phyloP scores from a whole-genome alignment of 30 jellyfish, hydroid and myxozoan species.

The Haliclystus octoradiatus region DNA sequence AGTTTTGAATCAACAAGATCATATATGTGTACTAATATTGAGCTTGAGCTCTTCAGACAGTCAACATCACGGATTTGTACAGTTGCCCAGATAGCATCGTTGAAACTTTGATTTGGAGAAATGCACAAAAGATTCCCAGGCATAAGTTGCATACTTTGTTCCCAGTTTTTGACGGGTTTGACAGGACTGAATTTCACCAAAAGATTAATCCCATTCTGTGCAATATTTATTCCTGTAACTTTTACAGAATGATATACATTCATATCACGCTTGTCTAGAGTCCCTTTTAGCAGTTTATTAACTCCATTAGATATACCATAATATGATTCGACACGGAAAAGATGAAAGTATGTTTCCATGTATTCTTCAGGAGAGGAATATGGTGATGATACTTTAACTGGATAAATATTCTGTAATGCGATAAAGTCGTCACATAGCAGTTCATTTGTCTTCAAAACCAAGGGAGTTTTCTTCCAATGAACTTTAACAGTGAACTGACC shows the following conservation, averaged over 20 bases:
- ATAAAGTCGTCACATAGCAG: background rate
- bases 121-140: slow-evolving; percentile 50
- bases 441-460: no score
- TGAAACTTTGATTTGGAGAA: slow-evolving; percentile 25
- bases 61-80: slow-evolving; percentile 31
- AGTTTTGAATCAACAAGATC: slow-evolving; percentile 14
- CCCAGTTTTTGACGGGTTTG: slow-evolving; percentile 24
- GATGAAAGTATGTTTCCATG: slow-evolving; percentile 30
- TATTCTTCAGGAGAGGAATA: slow-evolving; percentile 32
- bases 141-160: slow-evolving; percentile 31
- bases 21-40: slow-evolving; percentile 24
- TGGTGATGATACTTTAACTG: slow-evolving; percentile 13
- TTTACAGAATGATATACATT: slow-evolving; percentile 23
- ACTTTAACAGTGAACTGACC: no score
- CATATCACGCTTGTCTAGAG: slow-evolving; percentile 41
- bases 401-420: slow-evolving; percentile 1
- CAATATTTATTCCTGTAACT: slow-evolving; percentile 16
- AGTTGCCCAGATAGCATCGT: slow-evolving; percentile 40
- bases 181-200: slow-evolving; percentile 27
- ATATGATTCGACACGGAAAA: slow-evolving; percentile 43
- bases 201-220: slow-evolving; percentile 3
- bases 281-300: slow-evolving; percentile 3
- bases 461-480: no score
- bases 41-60: slow-evolving; percentile 9
- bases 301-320: slow-evolving; percentile 13